Conservation (phyloP, 1,140 invertebrate genomes). For the Drusus annulatus region DNA sequence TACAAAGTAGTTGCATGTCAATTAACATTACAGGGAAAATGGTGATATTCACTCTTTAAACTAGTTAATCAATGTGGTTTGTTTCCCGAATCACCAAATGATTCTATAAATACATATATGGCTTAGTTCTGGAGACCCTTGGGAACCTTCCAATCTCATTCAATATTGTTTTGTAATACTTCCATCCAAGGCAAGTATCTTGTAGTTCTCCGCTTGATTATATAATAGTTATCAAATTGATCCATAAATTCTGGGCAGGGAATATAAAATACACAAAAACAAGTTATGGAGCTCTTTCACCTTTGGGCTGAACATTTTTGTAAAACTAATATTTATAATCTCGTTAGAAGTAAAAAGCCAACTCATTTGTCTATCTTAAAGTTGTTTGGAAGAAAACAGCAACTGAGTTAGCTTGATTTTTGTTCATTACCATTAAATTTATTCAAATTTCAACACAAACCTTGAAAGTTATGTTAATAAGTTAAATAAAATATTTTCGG, state of each 20-base stretch:
- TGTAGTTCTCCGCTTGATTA: no score
- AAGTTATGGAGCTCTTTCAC: slow-evolving; percentile 10
- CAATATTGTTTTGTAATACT: no score
- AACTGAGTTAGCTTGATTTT: slow-evolving; percentile 4
- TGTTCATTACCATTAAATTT: slow-evolving; percentile 23
- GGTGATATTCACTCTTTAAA: no score
- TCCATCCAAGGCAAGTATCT: no score
- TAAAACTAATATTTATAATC: slow-evolving; percentile 21
- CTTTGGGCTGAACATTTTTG: slow-evolving; percentile 8
- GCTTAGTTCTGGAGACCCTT: no score
- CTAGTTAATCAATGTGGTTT: no score
- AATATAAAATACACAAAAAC: not conserved
- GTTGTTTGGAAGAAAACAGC: not conserved
- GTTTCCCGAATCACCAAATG: no score
- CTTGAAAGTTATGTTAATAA: slow-evolving; percentile 43
- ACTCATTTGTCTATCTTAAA: not conserved
- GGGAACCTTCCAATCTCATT: no score
- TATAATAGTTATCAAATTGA: no score
- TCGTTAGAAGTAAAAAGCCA: not conserved
- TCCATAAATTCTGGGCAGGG: not conserved
- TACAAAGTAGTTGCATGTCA: no score
- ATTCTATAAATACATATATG: no score
- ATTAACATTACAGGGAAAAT: no score
- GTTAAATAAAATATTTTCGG: slow-evolving; percentile 38
- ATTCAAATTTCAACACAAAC: slow-evolving; percentile 44